Evolutionary conservation across 2,888 invertebrate genomes (phyloP).

Genomic region (Caradrina clavipalpis): DNA sequence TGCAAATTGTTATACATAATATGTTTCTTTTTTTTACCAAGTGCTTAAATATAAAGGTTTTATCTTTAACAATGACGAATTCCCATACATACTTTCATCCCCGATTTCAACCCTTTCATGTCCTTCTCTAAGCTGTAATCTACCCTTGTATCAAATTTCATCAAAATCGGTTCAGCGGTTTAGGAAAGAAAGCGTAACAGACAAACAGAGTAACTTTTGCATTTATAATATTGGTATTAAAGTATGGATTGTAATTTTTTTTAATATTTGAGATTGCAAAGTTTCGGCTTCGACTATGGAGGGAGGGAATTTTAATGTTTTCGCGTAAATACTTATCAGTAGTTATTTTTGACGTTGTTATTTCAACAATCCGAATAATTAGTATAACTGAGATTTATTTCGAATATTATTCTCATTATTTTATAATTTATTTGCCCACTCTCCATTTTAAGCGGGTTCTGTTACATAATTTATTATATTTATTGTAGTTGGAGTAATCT

Average conservation of each 20-base stretch:
- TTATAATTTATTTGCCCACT: neutral
- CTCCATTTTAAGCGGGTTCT: neutral
- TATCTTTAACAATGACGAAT: too few relatives aligned
- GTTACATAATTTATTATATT: neutral
- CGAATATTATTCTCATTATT: neutral
- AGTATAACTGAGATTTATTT: neutral
- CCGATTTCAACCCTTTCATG: too few relatives aligned
- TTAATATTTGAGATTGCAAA: slow-evolving; percentile 11
- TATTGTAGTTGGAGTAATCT: neutral
- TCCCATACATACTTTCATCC: too few relatives aligned
- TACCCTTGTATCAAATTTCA: too few relatives aligned
- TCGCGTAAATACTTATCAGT: neutral
- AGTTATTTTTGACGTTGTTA: slow-evolving; percentile 16
- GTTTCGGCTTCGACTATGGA: neutral
- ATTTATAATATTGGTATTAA: too few relatives aligned
- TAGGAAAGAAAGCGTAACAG: too few relatives aligned
- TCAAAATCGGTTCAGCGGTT: too few relatives aligned
- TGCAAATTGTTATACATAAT: too few relatives aligned
- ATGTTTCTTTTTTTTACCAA: too few relatives aligned
- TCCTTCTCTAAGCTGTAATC: too few relatives aligned
- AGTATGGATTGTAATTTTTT: neutral
- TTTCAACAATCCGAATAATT: neutral
- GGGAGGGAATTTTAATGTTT: slow-evolving; percentile 3
- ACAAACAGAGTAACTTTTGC: too few relatives aligned
- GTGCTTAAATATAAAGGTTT: too few relatives aligned